A percentile compares a stretch with the other conserved stretches of the same genome.
These are phyloP conservation scores for Aphidius colemani DNA, from an alignment of 2,888 invertebrate genomes.

Conservation along the genomic window DNA sequence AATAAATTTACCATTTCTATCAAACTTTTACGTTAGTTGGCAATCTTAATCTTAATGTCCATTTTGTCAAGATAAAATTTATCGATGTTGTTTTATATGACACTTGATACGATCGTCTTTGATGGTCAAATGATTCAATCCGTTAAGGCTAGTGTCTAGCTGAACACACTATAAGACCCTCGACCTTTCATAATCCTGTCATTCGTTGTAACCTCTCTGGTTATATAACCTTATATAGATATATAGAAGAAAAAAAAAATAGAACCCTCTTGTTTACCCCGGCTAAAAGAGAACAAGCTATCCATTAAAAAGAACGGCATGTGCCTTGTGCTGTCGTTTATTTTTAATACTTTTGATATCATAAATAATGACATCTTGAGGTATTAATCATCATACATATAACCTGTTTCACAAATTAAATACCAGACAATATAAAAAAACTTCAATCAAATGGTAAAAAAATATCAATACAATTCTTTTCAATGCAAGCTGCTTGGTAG, in stretches of 20 bases:
- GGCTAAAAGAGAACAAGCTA: slow-evolving; percentile 14
- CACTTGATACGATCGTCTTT: slow-evolving; percentile 3
- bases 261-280: background rate
- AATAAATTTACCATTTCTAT: no score
- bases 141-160: slow-evolving; percentile 34
- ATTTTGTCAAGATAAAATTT: slow-evolving; percentile 10
- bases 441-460: no score
- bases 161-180: slow-evolving; percentile 32
- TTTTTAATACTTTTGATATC: slow-evolving; percentile 4
- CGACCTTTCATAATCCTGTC: slow-evolving; percentile 38
- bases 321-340: background rate
- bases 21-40: background rate
- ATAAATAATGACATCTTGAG: slow-evolving; percentile 11
- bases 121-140: slow-evolving; percentile 50
- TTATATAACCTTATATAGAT: background rate
- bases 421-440: no score
- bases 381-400: background rate
- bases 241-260: no score
- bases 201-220: slow-evolving; percentile 25
- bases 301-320: slow-evolving; percentile 8
- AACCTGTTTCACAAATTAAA: no score
- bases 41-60: background rate
- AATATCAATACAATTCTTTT: no score
- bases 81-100: background rate
- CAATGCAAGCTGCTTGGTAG: slow-evolving; percentile 2